Base-by-base conservation (phyloP, 2,888 invertebrate genomes). In the Colostygia pectinataria region DNA sequence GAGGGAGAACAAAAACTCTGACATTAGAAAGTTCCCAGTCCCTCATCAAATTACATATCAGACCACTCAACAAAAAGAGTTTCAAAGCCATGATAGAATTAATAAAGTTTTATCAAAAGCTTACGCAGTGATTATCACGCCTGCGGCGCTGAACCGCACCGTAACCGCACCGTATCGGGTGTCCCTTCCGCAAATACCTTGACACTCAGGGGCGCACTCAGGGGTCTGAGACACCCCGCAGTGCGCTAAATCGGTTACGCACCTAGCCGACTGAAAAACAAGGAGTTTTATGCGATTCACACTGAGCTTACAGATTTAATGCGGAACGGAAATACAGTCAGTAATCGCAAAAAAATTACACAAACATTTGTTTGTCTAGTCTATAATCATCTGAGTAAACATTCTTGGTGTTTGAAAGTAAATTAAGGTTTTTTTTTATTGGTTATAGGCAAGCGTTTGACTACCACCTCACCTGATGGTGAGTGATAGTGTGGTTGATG, bases 151-250 rank as follows among this genome's bases (percentile, higher is more conserved):
- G n/a, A 41, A 40, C 46, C 57, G 59, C 61, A 55, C 53, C 54
- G 56, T 56, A 38, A 65, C 68, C 70, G 49, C 70, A 65, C 48
- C 47, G 71, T 81, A 72, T 86, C 81, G 50, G 51, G 61, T 82
- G 50, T 68, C 76, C 44, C 77, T 86, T 84, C 85, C 84, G 80
- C 75, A 71, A 78, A 45, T 41, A 38, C 31, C 50, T 53, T 54
- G 38, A 46, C 53, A 56, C 43, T 23, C 48, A 36, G 47, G 5
- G 12, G 1, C 6, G 36, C 0, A 36, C 13, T 32, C 36, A 37
- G 36, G 38, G 15, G 37, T 20, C 18, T 12, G 1, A n/a, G 25
- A 10, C 32, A 23, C 9, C 45, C 45, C 13, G 31, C 14, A 31
- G 28, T 38, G 45, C 25, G 18, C 29, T 29, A 29, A 23, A 39